Evolutionary conservation across 2,797 vertebrate species (phyloP).

Genomic region (Melopsittacus undulatus): DNA sequence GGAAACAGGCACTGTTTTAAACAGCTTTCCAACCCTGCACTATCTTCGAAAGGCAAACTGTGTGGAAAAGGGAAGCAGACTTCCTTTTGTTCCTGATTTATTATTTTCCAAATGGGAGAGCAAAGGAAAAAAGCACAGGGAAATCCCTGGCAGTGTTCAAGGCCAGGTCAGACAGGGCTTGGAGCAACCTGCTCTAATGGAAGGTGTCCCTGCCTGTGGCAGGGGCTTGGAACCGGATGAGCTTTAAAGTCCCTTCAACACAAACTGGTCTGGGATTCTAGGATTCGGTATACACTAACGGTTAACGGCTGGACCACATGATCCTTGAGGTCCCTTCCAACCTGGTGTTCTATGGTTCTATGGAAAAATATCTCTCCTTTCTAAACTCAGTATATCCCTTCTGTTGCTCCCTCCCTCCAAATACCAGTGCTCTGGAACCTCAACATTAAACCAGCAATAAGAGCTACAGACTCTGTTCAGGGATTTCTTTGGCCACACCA

Average conservation of each 20-base stretch:
- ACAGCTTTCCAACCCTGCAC: neutral
- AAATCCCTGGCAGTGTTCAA: too few species aligned
- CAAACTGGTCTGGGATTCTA: too few species aligned
- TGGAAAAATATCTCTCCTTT: neutral
- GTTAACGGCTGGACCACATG: too few species aligned
- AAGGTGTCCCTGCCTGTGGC: too few species aligned
- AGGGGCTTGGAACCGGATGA: too few species aligned
- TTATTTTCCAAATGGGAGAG: neutral
- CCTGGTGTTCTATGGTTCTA: too few species aligned
- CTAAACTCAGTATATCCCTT: neutral
- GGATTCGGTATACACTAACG: too few species aligned
- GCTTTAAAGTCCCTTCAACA: too few species aligned
- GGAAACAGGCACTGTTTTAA: neutral
- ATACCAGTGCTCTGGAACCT: neutral
- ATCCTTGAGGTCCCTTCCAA: too few species aligned
- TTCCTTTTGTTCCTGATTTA: neutral
- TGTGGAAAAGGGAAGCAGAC: neutral
- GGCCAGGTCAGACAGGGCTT: too few species aligned
- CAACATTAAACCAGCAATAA: neutral
- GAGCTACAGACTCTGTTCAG: fast-evolving
- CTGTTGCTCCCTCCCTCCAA: neutral
- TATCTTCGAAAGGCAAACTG: neutral
- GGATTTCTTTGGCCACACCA: neutral
- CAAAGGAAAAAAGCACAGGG: neutral
- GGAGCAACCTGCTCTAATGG: too few species aligned